Percentiles rank a stretch among this genome's conserved stretches.
Conservation (phyloP, 2,888 invertebrate species). For the Pinctada fucata region DNA sequence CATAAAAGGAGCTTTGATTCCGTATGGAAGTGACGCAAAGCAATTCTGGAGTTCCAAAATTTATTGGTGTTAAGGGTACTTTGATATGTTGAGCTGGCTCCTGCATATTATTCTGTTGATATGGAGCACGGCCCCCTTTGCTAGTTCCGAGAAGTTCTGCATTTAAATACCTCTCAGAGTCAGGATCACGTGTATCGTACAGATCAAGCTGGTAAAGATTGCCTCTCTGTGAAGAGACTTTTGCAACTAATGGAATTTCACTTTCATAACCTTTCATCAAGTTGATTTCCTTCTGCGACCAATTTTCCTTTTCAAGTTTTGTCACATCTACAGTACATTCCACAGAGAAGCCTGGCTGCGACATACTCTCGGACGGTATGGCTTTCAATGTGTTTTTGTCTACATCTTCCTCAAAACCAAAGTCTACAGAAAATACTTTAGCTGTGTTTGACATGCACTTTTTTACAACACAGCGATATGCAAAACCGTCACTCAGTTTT, state of each 20-base stretch:
- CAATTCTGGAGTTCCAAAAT: conserved; percentile 42
- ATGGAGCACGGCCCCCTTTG: conserved; percentile 1
- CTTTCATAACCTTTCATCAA: conserved; percentile 47
- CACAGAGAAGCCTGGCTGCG: conserved; percentile 48
- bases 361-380: conserved; percentile 23
- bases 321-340: conserved; percentile 51
- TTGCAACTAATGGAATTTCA: conserved; percentile 48
- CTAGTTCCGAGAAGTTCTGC: conserved; percentile 42
- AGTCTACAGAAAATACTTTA: conserved; percentile 52
- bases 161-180: conserved; percentile 51
- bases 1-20: conserved; percentile 43
- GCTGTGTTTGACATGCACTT: background rate
- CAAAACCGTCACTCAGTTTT: conserved; percentile 50
- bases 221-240: conserved; percentile 46
- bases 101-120: background rate
- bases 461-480: conserved; percentile 49
- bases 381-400: conserved; percentile 39
- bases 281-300: conserved; percentile 44
- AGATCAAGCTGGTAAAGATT: conserved; percentile 52
- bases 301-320: conserved; percentile 35
- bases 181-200: conserved; percentile 49
- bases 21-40: conserved; percentile 54
- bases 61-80: conserved; percentile 45
- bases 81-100: background rate
- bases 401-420: conserved; percentile 54